Evolutionary conservation across 2,888 invertebrate species (phyloP).

Genomic region (Notodonta dromedarius): DNA sequence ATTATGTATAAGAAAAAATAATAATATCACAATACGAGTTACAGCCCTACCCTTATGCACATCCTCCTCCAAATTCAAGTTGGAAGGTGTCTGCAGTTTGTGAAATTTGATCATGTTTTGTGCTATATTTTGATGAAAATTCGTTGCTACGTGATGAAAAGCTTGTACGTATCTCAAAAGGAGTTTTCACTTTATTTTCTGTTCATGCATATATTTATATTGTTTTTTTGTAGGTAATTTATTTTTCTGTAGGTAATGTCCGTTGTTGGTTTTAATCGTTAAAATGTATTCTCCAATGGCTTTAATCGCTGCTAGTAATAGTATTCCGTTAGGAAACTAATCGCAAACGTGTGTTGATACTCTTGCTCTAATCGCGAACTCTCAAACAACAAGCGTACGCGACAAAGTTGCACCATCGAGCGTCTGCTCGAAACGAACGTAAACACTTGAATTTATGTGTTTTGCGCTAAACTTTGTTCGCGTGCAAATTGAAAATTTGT

Average conservation of each 20-base stretch:
- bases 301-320: too few relatives aligned
- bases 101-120: slow-evolving; percentile 41
- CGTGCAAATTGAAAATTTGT: slow-evolving; percentile 4
- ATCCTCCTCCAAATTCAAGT: slow-evolving; percentile 32
- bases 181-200: neutral
- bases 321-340: neutral
- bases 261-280: too few relatives aligned
- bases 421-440: slow-evolving; percentile 2
- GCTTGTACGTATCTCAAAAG: neutral
- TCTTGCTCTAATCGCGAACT: neutral
- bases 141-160: slow-evolving; percentile 4
- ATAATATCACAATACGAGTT: neutral
- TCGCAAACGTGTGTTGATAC: neutral
- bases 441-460: slow-evolving; percentile 10
- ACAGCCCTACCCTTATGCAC: slow-evolving; percentile 30
- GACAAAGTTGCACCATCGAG: slow-evolving; percentile 2
- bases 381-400: neutral
- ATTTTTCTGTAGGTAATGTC: neutral
- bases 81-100: slow-evolving; percentile 40
- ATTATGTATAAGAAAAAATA: too few relatives aligned
- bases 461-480: slow-evolving; percentile 3
- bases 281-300: neutral
- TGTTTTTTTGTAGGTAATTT: too few relatives aligned
- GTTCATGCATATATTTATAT: neutral
- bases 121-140: slow-evolving; percentile 22